Conservation (phyloP, 2,888 invertebrate species). For the Tethea ocularis region DNA sequence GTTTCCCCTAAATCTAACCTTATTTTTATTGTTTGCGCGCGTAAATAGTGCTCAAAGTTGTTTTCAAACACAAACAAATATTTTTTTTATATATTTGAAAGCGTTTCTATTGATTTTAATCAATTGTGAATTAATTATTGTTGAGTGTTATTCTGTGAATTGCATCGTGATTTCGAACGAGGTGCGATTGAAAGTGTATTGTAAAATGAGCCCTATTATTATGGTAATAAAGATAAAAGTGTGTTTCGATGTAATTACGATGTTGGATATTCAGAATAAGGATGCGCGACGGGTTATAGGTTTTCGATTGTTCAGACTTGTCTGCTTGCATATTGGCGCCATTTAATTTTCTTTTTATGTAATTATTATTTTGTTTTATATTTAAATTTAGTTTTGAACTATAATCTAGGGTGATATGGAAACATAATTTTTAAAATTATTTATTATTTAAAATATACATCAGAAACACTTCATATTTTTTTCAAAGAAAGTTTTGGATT, state of each 20-base stretch:
- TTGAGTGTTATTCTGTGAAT: constrained; percentile 62
- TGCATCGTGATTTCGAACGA: constrained; percentile 44
- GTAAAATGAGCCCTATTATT: constrained; percentile 47
- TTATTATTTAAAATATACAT: too few species aligned
- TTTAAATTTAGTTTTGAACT: too few species aligned
- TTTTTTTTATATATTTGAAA: constrained; percentile 18
- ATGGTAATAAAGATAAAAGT: constrained; percentile 46
- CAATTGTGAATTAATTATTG: constrained; percentile 52
- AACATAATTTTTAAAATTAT: neutral
- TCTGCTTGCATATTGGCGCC: constrained; percentile 28
- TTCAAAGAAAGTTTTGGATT: too few species aligned
- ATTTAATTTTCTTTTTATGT: constrained; percentile 23
- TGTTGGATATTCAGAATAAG: constrained; percentile 58
- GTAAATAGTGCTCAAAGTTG: constrained; percentile 40
- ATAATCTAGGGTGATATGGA: too few species aligned
- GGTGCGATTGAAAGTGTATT: constrained; percentile 30
- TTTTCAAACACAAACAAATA: constrained; percentile 33
- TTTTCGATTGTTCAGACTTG: constrained; percentile 40
- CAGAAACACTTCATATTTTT: too few species aligned
- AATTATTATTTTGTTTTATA: constrained; percentile 12
- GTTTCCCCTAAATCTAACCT: constrained; percentile 42
- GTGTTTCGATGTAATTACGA: constrained; percentile 31
- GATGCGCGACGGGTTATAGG: constrained; percentile 55
- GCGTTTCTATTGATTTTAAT: constrained; percentile 36
- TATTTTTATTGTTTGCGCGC: constrained; percentile 52